Evolutionary conservation across 2,888 invertebrate genomes (phyloP).

Genomic region (Eudasyphora cyanicolor): DNA sequence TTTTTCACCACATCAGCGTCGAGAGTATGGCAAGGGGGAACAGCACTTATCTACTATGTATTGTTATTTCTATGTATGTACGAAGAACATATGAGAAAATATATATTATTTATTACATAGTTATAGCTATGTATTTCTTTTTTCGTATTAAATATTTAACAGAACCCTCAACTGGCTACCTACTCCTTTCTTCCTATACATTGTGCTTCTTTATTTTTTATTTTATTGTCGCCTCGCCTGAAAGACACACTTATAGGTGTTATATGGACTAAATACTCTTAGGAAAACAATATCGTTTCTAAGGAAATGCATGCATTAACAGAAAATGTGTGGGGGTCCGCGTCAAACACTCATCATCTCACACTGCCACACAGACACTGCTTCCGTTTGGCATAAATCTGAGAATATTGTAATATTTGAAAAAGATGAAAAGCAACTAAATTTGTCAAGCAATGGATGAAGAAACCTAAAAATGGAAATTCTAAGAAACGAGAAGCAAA

Average conservation of each 20-base stretch:
- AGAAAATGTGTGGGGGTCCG: not conserved
- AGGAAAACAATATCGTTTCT: not conserved
- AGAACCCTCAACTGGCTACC: not conserved
- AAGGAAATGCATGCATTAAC: not conserved
- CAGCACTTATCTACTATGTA: not conserved
- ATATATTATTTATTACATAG: not conserved
- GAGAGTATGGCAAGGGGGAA: not conserved
- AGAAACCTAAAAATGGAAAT: not conserved
- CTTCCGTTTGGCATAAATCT: constrained; percentile 1
- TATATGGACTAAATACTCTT: not conserved
- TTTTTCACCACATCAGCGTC: not conserved
- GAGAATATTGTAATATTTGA: not conserved
- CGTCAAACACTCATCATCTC: not conserved
- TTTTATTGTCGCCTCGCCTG: not conserved
- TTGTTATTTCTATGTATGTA: not conserved
- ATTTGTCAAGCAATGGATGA: not conserved
- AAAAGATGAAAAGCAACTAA: not conserved
- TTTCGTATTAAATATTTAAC: not conserved
- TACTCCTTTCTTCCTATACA: not conserved
- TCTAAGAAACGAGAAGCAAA: too few relatives aligned
- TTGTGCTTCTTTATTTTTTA: not conserved
- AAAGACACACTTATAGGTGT: not conserved
- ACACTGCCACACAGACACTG: not conserved
- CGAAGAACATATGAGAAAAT: not conserved
- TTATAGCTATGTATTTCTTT: not conserved